Evolutionary conservation across 2,888 invertebrate genomes (phyloP).

Genomic region (Scaptomyza parva): DNA sequence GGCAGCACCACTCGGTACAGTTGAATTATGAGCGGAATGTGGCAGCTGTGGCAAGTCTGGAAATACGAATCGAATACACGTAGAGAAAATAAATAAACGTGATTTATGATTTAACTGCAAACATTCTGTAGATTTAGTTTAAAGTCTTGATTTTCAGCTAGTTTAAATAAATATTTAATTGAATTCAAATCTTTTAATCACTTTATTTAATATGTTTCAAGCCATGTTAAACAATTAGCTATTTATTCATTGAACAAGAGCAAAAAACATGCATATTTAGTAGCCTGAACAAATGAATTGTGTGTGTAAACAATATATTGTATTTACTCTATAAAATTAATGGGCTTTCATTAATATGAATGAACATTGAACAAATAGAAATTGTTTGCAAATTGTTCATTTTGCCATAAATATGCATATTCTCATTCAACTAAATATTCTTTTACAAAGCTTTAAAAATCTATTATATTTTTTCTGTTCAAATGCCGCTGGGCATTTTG

Average conservation of each 20-base stretch:
- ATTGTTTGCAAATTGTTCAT: slow-evolving; percentile 5
- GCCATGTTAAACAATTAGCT: neutral
- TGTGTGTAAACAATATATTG: slow-evolving; percentile 33
- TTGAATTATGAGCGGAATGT: slow-evolving; percentile 30
- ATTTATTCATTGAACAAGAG: slow-evolving; percentile 22
- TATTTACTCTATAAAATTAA: slow-evolving; percentile 49
- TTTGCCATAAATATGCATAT: slow-evolving; percentile 3
- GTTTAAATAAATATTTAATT: too few species aligned
- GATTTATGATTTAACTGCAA: too few species aligned
- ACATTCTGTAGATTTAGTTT: too few species aligned
- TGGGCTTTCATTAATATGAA: slow-evolving; percentile 41
- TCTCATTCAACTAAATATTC: slow-evolving; percentile 13
- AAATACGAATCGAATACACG: slow-evolving; percentile 8
- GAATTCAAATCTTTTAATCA: neutral
- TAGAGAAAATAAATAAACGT: neutral
- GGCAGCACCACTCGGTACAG: slow-evolving; percentile 50
- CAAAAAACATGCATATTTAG: slow-evolving; percentile 6
- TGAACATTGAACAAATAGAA: slow-evolving; percentile 40
- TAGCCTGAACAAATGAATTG: slow-evolving; percentile 37
- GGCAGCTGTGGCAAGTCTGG: slow-evolving; percentile 13
- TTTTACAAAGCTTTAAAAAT: slow-evolving; percentile 9
- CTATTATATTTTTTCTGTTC: neutral
- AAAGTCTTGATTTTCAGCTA: too few species aligned
- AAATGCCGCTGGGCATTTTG: slow-evolving; percentile 18
- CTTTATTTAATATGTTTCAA: neutral